A percentile compares a stretch with the other conserved stretches of the same genome.
Conservation (phyloP, 2,113 vertebrate genomes). For the Rhynchopsitta pachyrhyncha region DNA sequence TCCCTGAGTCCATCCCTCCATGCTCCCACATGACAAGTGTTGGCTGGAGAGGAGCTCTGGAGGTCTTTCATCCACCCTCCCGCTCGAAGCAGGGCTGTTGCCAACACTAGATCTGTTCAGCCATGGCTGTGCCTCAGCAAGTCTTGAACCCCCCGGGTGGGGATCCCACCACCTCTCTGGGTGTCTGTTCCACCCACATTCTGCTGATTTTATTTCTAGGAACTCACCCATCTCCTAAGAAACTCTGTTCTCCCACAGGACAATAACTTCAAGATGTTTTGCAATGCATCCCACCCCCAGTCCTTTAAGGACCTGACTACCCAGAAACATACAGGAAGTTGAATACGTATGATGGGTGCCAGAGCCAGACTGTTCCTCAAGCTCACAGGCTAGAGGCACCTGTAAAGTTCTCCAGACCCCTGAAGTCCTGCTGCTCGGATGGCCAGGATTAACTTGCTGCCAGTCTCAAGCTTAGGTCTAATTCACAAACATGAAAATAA, state of each 20-base stretch:
- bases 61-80: background rate
- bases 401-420: background rate
- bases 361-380: background rate
- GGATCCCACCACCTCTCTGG: background rate
- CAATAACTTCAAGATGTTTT: background rate
- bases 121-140: background rate
- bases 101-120: background rate
- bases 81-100: background rate
- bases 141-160: background rate
- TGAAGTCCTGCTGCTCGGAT: background rate
- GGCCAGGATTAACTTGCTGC: background rate
- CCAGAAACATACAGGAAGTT: background rate
- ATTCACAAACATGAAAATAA: background rate
- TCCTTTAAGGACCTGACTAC: background rate
- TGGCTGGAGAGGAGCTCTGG: background rate
- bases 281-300: background rate
- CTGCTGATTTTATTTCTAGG: background rate
- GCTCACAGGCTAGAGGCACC: background rate
- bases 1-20: background rate
- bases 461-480: background rate
- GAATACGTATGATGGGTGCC: background rate
- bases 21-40: background rate
- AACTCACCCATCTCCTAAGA: background rate
- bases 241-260: background rate
- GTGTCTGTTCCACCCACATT: background rate